A percentile compares a stretch with the other conserved stretches of the same genome.
Evolutionary conservation across 2,888 invertebrate genomes (phyloP).

Genomic region (Furcula furcula): DNA sequence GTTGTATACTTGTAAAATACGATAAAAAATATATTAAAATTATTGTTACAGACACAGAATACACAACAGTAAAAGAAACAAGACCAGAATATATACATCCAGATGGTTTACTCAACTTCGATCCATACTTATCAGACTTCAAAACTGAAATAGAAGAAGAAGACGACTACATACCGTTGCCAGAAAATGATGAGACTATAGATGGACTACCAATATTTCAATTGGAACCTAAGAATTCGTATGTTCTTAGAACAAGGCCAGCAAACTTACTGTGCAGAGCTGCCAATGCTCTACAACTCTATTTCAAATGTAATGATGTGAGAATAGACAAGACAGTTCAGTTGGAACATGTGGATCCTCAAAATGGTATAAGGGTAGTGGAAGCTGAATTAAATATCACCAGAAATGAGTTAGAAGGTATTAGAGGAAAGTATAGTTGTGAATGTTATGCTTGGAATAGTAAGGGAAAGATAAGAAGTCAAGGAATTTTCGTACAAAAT

Average conservation of each 20-base stretch:
- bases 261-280: slow-evolving; percentile 94
- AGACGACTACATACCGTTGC: slow-evolving; percentile 74
- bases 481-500: slow-evolving; percentile 88
- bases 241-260: slow-evolving; percentile 94
- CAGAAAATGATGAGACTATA: slow-evolving; percentile 83
- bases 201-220: slow-evolving; percentile 92
- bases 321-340: slow-evolving; percentile 80
- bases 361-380: slow-evolving; percentile 88
- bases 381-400: slow-evolving; percentile 90
- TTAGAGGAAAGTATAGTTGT: slow-evolving; percentile 91
- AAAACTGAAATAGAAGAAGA: slow-evolving; percentile 69
- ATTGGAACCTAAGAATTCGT: slow-evolving; percentile 92
- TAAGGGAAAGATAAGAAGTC: slow-evolving; percentile 88
- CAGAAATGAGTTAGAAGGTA: slow-evolving; percentile 90
- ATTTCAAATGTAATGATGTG: slow-evolving; percentile 90
- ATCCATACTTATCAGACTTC: slow-evolving; percentile 70
- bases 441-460: slow-evolving; percentile 94
- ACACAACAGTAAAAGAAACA: slow-evolving; percentile 65
- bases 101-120: slow-evolving; percentile 66
- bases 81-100: slow-evolving; percentile 74
- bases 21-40: neutral
- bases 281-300: slow-evolving; percentile 91
- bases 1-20: no score
- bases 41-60: slow-evolving; percentile 58
- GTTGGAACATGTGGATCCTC: slow-evolving; percentile 89